Conservation (phyloP, 2,888 invertebrate genomes). For the Acleris literana region DNA sequence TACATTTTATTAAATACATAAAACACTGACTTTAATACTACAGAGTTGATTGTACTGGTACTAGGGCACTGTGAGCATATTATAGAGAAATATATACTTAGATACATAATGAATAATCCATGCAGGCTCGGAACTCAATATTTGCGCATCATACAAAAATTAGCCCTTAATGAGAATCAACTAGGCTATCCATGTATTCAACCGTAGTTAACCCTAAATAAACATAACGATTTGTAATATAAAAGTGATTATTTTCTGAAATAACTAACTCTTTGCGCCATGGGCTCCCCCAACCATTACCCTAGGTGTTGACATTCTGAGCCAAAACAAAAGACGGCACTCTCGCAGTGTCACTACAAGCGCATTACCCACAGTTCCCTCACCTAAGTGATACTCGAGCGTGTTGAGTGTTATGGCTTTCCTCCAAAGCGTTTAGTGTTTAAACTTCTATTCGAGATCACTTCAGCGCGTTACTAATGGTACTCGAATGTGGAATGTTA, state of each 20-base stretch:
- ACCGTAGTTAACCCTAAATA: no score
- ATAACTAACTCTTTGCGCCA: not conserved
- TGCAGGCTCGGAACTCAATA: no score
- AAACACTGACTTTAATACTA: no score
- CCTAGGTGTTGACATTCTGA: not conserved
- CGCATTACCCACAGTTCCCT: constrained; percentile 25
- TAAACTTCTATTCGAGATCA: constrained; percentile 28
- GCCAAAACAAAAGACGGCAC: constrained; percentile 23
- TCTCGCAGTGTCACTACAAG: constrained; percentile 22
- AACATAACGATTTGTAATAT: no score
- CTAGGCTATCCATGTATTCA: no score
- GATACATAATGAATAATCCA: no score
- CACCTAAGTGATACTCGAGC: constrained; percentile 22
- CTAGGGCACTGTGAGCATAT: no score
- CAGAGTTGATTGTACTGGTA: no score
- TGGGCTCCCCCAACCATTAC: not conserved
- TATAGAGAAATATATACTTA: no score
- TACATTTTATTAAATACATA: no score
- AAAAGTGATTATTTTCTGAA: not conserved
- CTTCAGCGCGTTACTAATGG: constrained; percentile 8
- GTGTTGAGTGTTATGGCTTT: constrained; percentile 32
- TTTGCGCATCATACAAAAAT: no score
- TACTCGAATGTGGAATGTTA: constrained; percentile 5
- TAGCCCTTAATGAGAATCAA: no score
- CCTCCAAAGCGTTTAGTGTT: constrained; percentile 28